Percentiles rank a stretch among this genome's conserved stretches.
phyloP scores from a whole-genome alignment of 2,113 vertebrate genomes.

The Hyla sarda region DNA sequence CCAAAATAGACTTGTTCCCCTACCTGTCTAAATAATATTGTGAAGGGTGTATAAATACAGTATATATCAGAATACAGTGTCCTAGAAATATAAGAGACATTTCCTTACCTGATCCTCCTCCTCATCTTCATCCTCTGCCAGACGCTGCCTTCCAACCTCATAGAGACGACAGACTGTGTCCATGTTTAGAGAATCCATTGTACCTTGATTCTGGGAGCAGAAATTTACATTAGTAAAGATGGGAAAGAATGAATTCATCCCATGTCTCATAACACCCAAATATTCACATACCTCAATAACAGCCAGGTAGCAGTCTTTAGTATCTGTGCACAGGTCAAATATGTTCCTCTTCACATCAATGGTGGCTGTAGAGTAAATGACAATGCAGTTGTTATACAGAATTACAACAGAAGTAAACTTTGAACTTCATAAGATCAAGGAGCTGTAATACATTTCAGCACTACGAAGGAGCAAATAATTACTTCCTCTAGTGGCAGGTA shows the following conservation, averaged over 20 bases:
- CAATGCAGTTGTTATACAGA: no score
- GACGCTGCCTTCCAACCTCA: slow-evolving; percentile 93
- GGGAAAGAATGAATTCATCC: background rate
- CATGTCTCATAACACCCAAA: background rate
- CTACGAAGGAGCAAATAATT: no score
- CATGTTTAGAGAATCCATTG: slow-evolving; percentile 93
- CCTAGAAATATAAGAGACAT: background rate
- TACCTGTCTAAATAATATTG: no score
- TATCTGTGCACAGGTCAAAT: slow-evolving; percentile 98
- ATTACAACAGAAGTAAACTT: no score
- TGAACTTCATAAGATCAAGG: no score
- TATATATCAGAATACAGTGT: background rate
- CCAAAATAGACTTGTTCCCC: background rate
- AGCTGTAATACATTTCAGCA: no score
- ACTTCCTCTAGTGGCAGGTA: no score
- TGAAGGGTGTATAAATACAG: background rate
- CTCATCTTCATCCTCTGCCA: slow-evolving; percentile 97
- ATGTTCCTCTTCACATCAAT: slow-evolving; percentile 98
- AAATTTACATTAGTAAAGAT: background rate
- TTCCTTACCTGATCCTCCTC: slow-evolving; percentile 94
- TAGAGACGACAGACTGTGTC: slow-evolving; percentile 98
- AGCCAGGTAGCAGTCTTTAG: slow-evolving; percentile 97
- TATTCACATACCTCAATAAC: slow-evolving; percentile 89
- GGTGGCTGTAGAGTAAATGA: slow-evolving; percentile 80
- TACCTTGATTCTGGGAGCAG: slow-evolving; percentile 85